phyloP scores from a whole-genome alignment of 2,113 vertebrate species.

The Zapus hudsonius region DNA sequence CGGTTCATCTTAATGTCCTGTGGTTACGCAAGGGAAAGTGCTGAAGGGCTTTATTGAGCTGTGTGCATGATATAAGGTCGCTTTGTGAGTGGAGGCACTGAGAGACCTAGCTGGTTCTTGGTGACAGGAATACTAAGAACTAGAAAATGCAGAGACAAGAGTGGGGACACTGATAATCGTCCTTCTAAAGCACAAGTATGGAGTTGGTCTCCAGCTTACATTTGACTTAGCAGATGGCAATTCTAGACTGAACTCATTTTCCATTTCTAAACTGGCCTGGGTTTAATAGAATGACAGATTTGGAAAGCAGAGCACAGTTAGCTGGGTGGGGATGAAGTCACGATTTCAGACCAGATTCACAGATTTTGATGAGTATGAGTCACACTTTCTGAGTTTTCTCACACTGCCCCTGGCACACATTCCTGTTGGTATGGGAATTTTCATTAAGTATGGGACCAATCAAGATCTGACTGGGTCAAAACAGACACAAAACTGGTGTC shows the following conservation, averaged over 20 bases:
- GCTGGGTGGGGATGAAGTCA: slow-evolving; percentile 52
- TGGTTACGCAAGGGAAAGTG: neutral
- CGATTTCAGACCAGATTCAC: slow-evolving; percentile 28
- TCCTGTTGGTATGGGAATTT: neutral
- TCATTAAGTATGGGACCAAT: neutral
- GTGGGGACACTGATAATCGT: neutral
- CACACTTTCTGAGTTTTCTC: neutral
- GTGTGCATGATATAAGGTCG: neutral
- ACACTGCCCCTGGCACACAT: neutral
- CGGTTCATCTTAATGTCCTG: neutral
- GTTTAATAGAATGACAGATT: neutral
- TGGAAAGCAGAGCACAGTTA: slow-evolving; percentile 54
- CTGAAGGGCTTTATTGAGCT: slow-evolving; percentile 11
- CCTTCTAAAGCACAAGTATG: neutral
- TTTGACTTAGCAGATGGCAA: slow-evolving; percentile 7
- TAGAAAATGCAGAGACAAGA: neutral
- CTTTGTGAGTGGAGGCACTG: neutral
- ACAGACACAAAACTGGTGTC: neutral
- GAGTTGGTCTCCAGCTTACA: neutral
- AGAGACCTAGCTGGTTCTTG: neutral
- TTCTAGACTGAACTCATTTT: slow-evolving; percentile 46
- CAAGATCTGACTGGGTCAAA: neutral
- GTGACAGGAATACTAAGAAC: neutral
- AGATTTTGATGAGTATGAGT: slow-evolving; percentile 33
- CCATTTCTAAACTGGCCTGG: slow-evolving; percentile 48